Evolutionary conservation across 2,888 invertebrate genomes (phyloP).

Genomic region (Eupithecia abbreviata): DNA sequence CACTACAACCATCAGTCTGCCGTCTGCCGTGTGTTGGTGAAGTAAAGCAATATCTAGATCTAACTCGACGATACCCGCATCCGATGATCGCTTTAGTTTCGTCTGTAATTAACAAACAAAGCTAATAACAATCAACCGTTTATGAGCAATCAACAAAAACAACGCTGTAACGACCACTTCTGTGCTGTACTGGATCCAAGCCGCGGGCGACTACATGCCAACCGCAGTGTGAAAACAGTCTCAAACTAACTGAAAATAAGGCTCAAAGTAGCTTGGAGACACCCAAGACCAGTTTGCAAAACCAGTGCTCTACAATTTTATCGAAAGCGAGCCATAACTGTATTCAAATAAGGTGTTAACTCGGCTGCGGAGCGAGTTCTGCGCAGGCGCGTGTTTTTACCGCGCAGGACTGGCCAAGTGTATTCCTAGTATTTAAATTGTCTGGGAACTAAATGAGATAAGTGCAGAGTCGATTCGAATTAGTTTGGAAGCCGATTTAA

Average conservation of each 20-base stretch:
- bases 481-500: not conserved
- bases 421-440: constrained; percentile 45
- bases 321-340: constrained; percentile 22
- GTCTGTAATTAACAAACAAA: constrained; percentile 3
- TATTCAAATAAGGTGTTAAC: constrained; percentile 22
- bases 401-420: constrained; percentile 26
- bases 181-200: constrained; percentile 23
- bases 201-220: constrained; percentile 22
- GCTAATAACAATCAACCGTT: constrained; percentile 10
- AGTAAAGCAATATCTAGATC: not conserved
- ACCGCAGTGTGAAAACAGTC: constrained; percentile 2
- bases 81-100: not conserved
- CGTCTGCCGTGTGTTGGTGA: not conserved
- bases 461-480: constrained; percentile 14
- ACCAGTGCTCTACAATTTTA: constrained; percentile 18
- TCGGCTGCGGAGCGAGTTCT: constrained; percentile 18
- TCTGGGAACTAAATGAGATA: constrained; percentile 38
- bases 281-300: constrained; percentile 17
- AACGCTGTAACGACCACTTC: not conserved
- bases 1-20: not conserved
- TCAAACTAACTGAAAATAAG: not conserved
- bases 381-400: constrained; percentile 28
- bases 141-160: constrained; percentile 5
- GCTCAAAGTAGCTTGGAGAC: constrained; percentile 3
- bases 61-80: not conserved